Evolutionary conservation across 1,140 invertebrate genomes (phyloP), one percentile per base, ranked within the genome.

Genomic region (Maniola jurtina): DNA sequence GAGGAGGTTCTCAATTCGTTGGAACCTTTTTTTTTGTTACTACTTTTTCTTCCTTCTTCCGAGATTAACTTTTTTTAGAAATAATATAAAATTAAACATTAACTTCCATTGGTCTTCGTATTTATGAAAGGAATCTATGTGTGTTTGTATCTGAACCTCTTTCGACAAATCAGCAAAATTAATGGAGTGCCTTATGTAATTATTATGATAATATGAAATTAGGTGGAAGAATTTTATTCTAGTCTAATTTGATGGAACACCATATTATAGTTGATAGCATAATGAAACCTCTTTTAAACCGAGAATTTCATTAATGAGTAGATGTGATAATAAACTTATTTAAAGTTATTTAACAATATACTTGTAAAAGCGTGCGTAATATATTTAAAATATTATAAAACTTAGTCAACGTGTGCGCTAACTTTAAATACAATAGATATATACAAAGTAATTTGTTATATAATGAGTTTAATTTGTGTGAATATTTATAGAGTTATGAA

Each of bases 171-270:
- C 85, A 82, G 82, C 81, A 87, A 86, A 90, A 87, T 86, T 84
- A 86, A 83, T 81, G 86, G 88, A 90, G 88, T 90, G 88, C 88
- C 88, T 90, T 90, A 90, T 86, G 81, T 90, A 90, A 84, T 84
- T 87, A 88, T 82, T 89, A 90, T 86, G 73, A 86, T 88, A 88
- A 86, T 88, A 88, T 88, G 85, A 86, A 84, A 81, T 82, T 90
- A 90, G 86, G 79, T 80, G 81, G 75, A 88, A 84, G 81, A 88
- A 82, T 87, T 86, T 88, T 90, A 89, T 88, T 88, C 79, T 89
- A 90, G 86, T 83, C 85, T 90, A 89, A 90, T 87, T 89, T 82
- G 79, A 87, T 72, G 81, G 86, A 84, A 90, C 86, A 90, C 85
- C 88, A 90, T 83, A 25, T 25, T 25, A 25, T 79, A 82, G 83